Base-by-base conservation (phyloP, 2,797 vertebrate genomes). In the Alfaro cultratus region DNA sequence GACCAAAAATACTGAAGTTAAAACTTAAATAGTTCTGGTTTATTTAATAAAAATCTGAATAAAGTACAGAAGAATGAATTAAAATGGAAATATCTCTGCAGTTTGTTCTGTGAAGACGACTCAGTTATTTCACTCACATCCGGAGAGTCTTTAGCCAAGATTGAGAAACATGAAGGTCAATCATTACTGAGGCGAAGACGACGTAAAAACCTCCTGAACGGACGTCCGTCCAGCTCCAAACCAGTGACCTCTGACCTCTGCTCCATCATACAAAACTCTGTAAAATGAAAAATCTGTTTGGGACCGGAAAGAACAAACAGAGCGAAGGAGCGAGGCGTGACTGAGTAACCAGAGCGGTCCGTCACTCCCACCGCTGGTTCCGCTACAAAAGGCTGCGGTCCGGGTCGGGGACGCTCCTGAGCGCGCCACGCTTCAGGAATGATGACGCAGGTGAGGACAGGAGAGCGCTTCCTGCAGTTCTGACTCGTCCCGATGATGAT, bases 121-220 rank as follows among this genome's bases (percentile, higher is more conserved):
- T 80, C 67, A 53, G 7, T 79, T 64, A 57, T 70, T 64, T 76
- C 60, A 73, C n/a, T 43, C 36, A 45, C 47, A 39, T 31, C 8
- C 67, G 43, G 18, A 91, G 81, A 91, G 81, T 79, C 29, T 92
- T 91, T 89, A 90, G 89, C 89, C 47, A 64, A 84, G 62, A 60
- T 83, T 93, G 83, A 64, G 86, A 73, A 94, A 95, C 31, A 4
- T 39, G 23, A 31, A n/a, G 1, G 90, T 95, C 86, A 96, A 95
- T 95, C 85, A 96, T 95, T 96, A 86, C 86, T 87, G 6, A 79
- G 78, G 71, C 62, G 77, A 76, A 85, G 15, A 23, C n/a, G 9
- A 43, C 41, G 18, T 60, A 86, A 21, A 85, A 81, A 57, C 11
- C 81, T 85, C 39, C 77, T 41, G 5, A 72, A 73, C 21, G 21